Evolutionary conservation across 2,888 invertebrate genomes (phyloP), one percentile per base, ranked within the genome.

Genomic region (Drosophila kokeensis): DNA sequence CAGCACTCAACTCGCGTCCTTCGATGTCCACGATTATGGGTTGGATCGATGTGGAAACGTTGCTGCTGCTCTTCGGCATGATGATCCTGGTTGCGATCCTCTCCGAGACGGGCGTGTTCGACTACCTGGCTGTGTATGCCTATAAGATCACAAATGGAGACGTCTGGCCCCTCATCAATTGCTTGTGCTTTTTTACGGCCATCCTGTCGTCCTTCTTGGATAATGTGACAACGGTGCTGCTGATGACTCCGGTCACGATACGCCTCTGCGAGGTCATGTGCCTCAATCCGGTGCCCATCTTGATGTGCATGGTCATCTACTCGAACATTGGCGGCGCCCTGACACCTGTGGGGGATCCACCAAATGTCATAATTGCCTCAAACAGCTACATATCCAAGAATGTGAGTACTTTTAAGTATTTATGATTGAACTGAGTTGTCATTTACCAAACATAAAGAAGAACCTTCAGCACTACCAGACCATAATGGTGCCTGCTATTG

Each of bases 311-410:
- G 95, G 96, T 98, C 54, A 95, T 98, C 85, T 98, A 96, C 92
- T 97, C 97, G 24, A 98, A 98, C 89, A 97, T 98, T 63, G 98
- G 98, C 0, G 98, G 98, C 0, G 96, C 98, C 0, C 95, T 97
- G 27, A 98, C 98, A 0, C 98, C 98, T 0, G 96, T 98, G 1
- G 98, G 98, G 0, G 98, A 98, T 92, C 98, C 98, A 0, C 98
- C 98, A 87, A 93, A 93, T 82, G 93, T 93, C 58, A 92, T 93
- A 50, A 93, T 93, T 55, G 93, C 93, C 70, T 93, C 93, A 52
- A 93, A 93, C 71, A 92, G 82, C 73, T 93, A 91, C 76, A 93
- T 93, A 69, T 88, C 93, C 24, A 92, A 92, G 69, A 93, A 92
- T 84, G 93, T 93, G 79, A 87, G 91, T 75, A 2, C 15, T 15